Evolutionary conservation across 1,140 invertebrate species (phyloP), one percentile per base, ranked within the genome.

Genomic region (Caenorhabditis inopinata): DNA sequence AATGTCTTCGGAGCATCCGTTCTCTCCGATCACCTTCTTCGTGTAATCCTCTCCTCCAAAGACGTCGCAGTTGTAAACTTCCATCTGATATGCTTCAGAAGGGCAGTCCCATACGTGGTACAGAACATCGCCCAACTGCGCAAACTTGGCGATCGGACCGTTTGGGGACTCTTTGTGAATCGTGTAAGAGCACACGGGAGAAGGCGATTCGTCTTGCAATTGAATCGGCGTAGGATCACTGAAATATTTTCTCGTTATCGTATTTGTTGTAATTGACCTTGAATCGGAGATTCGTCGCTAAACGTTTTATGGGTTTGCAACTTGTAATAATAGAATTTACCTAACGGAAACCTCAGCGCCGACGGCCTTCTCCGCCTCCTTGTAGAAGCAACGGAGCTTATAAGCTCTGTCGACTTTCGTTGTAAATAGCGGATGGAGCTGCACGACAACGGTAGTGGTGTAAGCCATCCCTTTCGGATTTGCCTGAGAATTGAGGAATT

Each of bases 151-250:
- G 6, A 87, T 81, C 23, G 86, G 86, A 12, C 86, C 86, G 58
- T 88, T 87, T 42, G 86, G 86, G 27, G 84, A 85, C n/a, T 88
- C 86, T 49, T 85, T 85, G 74, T 89, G 86, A 16, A 88, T 76
- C 21, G 83, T 75, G 53, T 88, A 88, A n/a, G 68, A 53, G 76
- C 87, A 88, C 14, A 51, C 78, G 16, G 87, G 86, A 16, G 83
- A 49, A 48, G 68, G 42, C 23, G 80, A 45, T 16, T 87, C 82
- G 25, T 51, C 38, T 16, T 42, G 18, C n/a, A 87, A 27, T 29
- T 58, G 42, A 73, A 81, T 47, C 1, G 85, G 83, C 21, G 79
- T 49, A 47, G 88, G 49, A 74, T 87, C 86, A 27, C 87, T 87
- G 49, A 82, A 87, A 81, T 29, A 35, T 75, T 47, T 42, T 68